Base-by-base conservation (phyloP, 1,140 invertebrate species). In the Oppia nitens region DNA sequence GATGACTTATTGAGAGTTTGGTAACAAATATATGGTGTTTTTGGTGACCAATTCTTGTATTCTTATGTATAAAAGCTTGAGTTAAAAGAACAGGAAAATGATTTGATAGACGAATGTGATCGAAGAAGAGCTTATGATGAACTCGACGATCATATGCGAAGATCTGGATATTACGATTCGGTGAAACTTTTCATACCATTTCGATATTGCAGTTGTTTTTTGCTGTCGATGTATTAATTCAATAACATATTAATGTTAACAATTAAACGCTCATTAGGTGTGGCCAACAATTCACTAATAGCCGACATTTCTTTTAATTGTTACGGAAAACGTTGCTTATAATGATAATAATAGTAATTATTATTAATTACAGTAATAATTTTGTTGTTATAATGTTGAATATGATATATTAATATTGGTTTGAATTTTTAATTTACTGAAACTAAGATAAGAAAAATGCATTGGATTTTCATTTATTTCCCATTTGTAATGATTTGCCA, bases 11-110 rank as follows among this genome's bases (percentile, higher is more conserved):
- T n/a, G n/a, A 52, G 29, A 56, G 56, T 29, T 27, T 23, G 45
- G 53, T 48, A 53, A n/a, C 63, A 40, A 54, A 60, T 32, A 21
- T 23, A 55, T 21, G 12, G 48, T 12, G 14, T 12, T n/a, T n/a
- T n/a, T n/a, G n/a, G n/a, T n/a, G n/a, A n/a, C n/a, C n/a, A n/a
- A n/a, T n/a, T n/a, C 32, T 40, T 9, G 6, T 40, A 17, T 40
- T 40, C 32, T 40, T 9, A 9, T 40, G 32, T 40, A 17, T 40
- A 59, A 53, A 61, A 71, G 70, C 67, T 71, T 66, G 70, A 71
- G 65, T 66, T 71, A 57, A 67, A 67, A 60, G 69, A 69, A 54
- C 69, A 70, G 64, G 68, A 68, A 65, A 66, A 67, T 58, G 65
- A 63, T 56, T 59, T 68, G 60, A 64, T 66, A 55, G 60, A 72